Percentiles rank a stretch among this genome's conserved stretches.
Evolutionary conservation across 2,113 vertebrate genomes (phyloP).

Genomic region (Bubalus kerabau): DNA sequence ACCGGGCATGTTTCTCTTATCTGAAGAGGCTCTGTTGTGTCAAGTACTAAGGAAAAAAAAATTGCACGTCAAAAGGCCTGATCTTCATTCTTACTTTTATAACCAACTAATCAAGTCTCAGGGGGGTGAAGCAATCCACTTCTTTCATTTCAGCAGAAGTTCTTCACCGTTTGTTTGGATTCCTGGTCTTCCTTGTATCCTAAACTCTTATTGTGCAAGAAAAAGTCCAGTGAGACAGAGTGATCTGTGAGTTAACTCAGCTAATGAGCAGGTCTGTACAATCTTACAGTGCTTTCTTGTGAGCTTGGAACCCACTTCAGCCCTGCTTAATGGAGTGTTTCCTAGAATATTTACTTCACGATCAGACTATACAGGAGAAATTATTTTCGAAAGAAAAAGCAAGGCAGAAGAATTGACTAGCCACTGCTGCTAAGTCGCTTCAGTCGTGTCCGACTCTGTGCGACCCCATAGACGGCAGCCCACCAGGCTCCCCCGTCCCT

Average conservation of each 20-base stretch:
- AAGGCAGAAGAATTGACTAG: slow-evolving; percentile 18
- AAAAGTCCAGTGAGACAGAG: not conserved
- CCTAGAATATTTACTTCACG: not conserved
- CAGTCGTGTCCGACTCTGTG: no score
- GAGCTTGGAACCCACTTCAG: not conserved
- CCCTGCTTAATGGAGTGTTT: not conserved
- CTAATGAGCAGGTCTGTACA: not conserved
- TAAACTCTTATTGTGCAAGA: not conserved
- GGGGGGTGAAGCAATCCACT: not conserved
- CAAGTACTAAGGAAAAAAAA: not conserved
- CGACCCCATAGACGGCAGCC: no score
- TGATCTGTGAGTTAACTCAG: not conserved
- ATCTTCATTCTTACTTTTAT: not conserved
- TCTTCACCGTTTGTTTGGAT: not conserved
- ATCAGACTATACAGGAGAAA: not conserved
- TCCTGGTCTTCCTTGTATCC: not conserved
- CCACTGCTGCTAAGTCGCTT: not conserved
- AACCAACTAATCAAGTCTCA: not conserved
- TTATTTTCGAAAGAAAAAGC: not conserved
- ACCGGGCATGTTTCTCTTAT: not conserved
- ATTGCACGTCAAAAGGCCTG: not conserved
- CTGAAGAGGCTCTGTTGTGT: not conserved
- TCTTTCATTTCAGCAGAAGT: not conserved
- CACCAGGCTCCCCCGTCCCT: no score
- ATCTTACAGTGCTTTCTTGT: not conserved